Conservation (phyloP, 2,113 vertebrate species). For the Malurus melanocephalus region DNA sequence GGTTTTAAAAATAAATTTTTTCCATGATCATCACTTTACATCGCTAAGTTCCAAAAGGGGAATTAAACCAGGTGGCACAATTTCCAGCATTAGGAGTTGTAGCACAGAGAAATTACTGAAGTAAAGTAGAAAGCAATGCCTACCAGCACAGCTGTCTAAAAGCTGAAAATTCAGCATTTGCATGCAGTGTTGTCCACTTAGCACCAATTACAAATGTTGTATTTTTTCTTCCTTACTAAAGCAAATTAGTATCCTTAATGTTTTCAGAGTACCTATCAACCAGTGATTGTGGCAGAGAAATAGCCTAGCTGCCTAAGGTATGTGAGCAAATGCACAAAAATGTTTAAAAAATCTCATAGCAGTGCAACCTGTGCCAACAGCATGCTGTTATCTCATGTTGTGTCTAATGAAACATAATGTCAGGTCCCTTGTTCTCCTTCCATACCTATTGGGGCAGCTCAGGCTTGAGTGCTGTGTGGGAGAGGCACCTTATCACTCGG, state of each 20-base stretch:
- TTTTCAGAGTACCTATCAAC: neutral
- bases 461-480: neutral
- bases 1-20: neutral
- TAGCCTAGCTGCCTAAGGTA: neutral
- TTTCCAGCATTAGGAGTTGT: neutral
- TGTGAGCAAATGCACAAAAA: neutral
- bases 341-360: neutral
- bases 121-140: neutral
- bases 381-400: neutral
- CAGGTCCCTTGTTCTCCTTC: neutral
- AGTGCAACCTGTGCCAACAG: neutral
- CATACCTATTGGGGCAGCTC: accelerated
- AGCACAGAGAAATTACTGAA: neutral
- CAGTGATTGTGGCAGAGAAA: neutral
- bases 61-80: neutral
- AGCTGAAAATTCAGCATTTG: neutral
- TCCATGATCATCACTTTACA: neutral
- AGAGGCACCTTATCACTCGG: neutral
- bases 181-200: neutral
- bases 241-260: neutral
- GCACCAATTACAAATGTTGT: neutral
- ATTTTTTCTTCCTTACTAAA: neutral
- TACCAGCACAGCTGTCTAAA: neutral
- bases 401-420: neutral
- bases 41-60: neutral